Percentiles rank a stretch among this genome's conserved stretches.
Evolutionary conservation across 1,140 invertebrate genomes (phyloP).

Genomic region (Neelides sp.): DNA sequence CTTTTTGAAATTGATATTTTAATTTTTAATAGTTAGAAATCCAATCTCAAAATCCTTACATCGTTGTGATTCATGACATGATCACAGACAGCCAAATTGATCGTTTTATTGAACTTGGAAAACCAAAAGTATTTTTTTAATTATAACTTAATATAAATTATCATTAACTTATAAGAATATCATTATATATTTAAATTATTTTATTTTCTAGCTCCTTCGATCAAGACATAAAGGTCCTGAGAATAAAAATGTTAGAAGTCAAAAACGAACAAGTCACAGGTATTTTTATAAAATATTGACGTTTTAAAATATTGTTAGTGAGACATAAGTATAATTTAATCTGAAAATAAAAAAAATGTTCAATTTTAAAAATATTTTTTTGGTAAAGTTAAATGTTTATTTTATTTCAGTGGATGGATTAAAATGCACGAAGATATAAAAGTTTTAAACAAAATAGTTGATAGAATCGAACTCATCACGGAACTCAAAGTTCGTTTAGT

Average conservation of each 20-base stretch:
- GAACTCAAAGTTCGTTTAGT: constrained; percentile 30
- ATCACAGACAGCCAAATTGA: constrained; percentile 40
- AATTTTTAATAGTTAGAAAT: constrained; percentile 40
- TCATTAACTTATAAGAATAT: too few species aligned
- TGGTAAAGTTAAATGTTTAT: too few species aligned
- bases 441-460: constrained; percentile 27
- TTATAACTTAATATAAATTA: background rate
- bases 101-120: constrained; percentile 38
- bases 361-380: too few species aligned
- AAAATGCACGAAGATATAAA: constrained; percentile 29
- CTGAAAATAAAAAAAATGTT: too few species aligned
- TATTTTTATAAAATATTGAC: too few species aligned
- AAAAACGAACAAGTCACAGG: constrained; percentile 32
- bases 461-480: constrained; percentile 31
- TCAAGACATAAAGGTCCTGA: constrained; percentile 27
- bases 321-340: too few species aligned
- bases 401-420: constrained; percentile 33
- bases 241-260: constrained; percentile 27
- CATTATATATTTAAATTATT: too few species aligned
- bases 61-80: constrained; percentile 42
- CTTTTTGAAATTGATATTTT: too few species aligned
- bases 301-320: too few species aligned
- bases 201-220: constrained; percentile 30
- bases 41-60: constrained; percentile 39
- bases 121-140: constrained; percentile 41